Base-by-base conservation (phyloP, 1,140 invertebrate genomes). In the Ostrea denselamellosa region DNA sequence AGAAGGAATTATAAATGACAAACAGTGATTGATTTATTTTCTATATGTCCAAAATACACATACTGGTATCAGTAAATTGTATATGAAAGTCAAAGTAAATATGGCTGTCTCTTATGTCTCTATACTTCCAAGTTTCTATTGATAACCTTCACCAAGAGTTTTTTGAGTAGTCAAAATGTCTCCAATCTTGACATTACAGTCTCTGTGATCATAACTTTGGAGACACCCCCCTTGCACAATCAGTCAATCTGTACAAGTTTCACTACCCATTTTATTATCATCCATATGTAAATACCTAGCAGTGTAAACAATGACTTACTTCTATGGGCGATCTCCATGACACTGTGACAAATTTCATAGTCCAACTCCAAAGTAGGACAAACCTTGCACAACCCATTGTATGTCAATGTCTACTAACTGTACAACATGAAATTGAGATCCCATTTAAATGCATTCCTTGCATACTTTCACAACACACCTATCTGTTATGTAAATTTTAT, bases 11-110 rank as follows among this genome's bases (percentile, higher is more conserved):
- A n/a, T 62, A n/a, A 62, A n/a, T 71, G 68, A 71, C 68, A 71
- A 71, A 71, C 28, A 71, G 28, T 34, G 68, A 71, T 12, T 71
- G 68, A 71, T 71, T 71, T 71, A 71, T 71, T 25, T 71, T 71
- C 68, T 25, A 28, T 28, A 71, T 28, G 25, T 71, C 68, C 68
- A 10, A 71, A 71, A 71, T 71, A 34, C 12, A 71, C 28, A 71
- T 25, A 71, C 25, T 5, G 14, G 25, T 71, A 71, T 9, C 68
- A 71, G 28, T 71, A 34, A 71, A 71, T 12, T 9, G 28, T 28
- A 71, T 14, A 71, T 71, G 14, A 71, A 71, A 71, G 68, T 71
- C 68, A 71, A 71, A n/a, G 14, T 62, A 62, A 12, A 62, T 14
- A 62, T 44, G 34, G 5, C 34, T 44, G 34, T 44, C 34, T 44